These are phyloP conservation scores for Rhabdomys dilectus DNA, from an alignment of 2,113 vertebrate genomes.

Conservation along the genomic window DNA sequence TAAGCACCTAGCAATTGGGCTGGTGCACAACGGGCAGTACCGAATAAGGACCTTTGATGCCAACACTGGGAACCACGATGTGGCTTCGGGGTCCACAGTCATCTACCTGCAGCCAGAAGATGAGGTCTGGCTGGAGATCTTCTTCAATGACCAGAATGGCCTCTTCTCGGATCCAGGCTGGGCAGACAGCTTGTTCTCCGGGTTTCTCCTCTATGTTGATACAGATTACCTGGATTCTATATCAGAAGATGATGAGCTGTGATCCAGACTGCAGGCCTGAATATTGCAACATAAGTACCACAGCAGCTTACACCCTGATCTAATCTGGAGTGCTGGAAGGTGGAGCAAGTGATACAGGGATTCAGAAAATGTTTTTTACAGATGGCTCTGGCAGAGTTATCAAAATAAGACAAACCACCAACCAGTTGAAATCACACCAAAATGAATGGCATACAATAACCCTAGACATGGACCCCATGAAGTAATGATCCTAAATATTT, in stretches of 20 bases:
- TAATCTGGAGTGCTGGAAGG: background rate
- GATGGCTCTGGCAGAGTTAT: slow-evolving; percentile 42
- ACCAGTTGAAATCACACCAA: slow-evolving; percentile 69
- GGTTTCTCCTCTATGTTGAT: slow-evolving; percentile 97
- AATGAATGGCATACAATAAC: slow-evolving; percentile 64
- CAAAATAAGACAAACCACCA: slow-evolving; percentile 28
- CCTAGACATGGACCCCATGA: slow-evolving; percentile 72
- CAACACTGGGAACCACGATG: slow-evolving; percentile 98
- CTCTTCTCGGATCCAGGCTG: slow-evolving; percentile 96
- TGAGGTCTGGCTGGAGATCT: slow-evolving; percentile 99
- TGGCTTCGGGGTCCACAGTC: slow-evolving; percentile 96
- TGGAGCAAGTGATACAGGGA: background rate
- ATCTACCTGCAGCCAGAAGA: slow-evolving; percentile 97
- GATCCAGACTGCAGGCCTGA: slow-evolving; percentile 42
- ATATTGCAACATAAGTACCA: background rate
- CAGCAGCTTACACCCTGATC: background rate
- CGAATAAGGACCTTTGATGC: slow-evolving; percentile 97
- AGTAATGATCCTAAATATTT: slow-evolving; percentile 85
- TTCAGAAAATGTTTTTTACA: background rate
- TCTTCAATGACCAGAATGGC: slow-evolving; percentile 96
- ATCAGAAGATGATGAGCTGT: slow-evolving; percentile 92
- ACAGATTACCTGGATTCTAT: slow-evolving; percentile 95
- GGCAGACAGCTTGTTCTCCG: slow-evolving; percentile 98
- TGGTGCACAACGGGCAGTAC: slow-evolving; percentile 97
- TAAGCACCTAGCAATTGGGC: slow-evolving; percentile 96